Conservation (phyloP, 53 echinoderm and acorn worm species). For the Pentamera pediparva region DNA sequence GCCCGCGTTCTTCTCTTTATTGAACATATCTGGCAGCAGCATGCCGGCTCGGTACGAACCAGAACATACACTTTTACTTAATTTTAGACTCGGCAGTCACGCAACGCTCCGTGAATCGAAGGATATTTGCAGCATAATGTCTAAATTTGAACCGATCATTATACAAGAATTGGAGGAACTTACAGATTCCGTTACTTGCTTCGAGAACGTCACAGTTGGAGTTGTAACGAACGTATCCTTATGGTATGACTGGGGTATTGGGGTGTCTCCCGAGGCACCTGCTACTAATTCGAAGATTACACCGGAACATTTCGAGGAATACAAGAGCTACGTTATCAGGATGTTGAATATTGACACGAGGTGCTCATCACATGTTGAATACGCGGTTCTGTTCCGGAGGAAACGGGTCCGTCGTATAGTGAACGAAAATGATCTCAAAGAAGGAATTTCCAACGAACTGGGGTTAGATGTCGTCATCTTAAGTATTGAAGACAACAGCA, state of each 20-base stretch:
- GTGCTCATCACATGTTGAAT: not conserved
- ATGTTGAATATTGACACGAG: not conserved
- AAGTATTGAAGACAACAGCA: not conserved
- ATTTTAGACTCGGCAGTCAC: not conserved
- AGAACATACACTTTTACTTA: not conserved
- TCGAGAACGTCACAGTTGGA: constrained; percentile 3
- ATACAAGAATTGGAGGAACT: not conserved
- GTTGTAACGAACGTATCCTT: not conserved
- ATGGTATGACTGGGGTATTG: not conserved
- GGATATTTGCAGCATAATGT: not conserved
- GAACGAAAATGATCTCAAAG: not conserved
- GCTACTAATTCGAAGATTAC: not conserved
- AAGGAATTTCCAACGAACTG: not conserved
- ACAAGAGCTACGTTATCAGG: not conserved
- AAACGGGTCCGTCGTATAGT: not conserved
- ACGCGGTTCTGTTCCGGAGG: not conserved
- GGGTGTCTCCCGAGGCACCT: not conserved
- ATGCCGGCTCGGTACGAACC: not conserved
- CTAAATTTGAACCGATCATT: not conserved
- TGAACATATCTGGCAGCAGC: too few relatives aligned
- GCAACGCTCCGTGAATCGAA: not conserved
- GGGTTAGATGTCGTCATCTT: not conserved
- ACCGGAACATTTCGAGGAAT: not conserved
- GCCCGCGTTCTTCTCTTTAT: not conserved
- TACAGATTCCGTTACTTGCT: not conserved